Percentiles rank a stretch among this genome's conserved stretches.
These are phyloP conservation scores for Nemoura dubitans DNA, from an alignment of 2,888 invertebrate genomes.

Conservation along the genomic window DNA sequence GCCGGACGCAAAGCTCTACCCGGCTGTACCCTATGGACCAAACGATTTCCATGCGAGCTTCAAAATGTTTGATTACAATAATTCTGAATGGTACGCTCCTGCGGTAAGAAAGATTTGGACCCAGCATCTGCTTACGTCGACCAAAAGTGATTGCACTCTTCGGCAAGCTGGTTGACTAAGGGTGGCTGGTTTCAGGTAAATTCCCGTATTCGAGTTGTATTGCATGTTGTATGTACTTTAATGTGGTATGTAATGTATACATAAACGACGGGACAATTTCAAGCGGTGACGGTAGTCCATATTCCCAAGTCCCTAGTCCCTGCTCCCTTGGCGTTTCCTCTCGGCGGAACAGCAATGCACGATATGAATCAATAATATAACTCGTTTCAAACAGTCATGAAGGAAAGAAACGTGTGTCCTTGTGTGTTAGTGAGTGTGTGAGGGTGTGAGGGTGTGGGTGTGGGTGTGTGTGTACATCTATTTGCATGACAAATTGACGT, in stretches of 20 bases:
- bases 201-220: background rate
- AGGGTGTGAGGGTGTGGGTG: too few species aligned
- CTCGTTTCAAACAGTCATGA: background rate
- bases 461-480: background rate
- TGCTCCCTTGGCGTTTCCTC: background rate
- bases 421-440: too few species aligned
- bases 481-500: background rate
- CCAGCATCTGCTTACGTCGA: conserved; percentile 72
- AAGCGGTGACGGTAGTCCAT: background rate
- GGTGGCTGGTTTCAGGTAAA: conserved; percentile 81
- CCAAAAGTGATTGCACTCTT: conserved; percentile 70
- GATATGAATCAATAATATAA: background rate
- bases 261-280: background rate
- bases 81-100: conserved; percentile 72
- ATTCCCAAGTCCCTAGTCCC: too few species aligned
- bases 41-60: conserved; percentile 77
- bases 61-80: conserved; percentile 71
- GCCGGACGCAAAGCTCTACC: conserved; percentile 65
- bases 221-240: background rate
- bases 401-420: background rate
- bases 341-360: background rate
- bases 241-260: background rate
- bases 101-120: conserved; percentile 78
- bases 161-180: conserved; percentile 76
- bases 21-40: conserved; percentile 71